Evolutionary conservation across 2,113 vertebrate genomes (phyloP), one percentile per base, ranked within the genome.

Genomic region (Rhinoderma darwinii): DNA sequence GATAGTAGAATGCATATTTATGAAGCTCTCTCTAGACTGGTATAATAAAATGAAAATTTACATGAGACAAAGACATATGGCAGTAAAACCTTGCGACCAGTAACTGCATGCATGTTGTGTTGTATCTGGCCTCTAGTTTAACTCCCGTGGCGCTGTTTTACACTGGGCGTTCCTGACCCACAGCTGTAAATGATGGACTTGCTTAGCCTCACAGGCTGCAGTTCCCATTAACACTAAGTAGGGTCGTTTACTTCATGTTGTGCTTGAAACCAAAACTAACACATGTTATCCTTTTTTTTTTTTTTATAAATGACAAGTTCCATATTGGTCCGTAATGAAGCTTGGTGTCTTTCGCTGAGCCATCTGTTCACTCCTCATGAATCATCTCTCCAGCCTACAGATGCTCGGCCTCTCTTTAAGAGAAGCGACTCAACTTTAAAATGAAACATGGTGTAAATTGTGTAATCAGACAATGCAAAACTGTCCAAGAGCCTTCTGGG

Each of bases 311-410:
- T 87, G 78, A 87, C 78, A 87, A 87, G 85, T 87, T 87, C 77
- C 85, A 87, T 87, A 87, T 87, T 87, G 85, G 85, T 87, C 76
- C 73, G 85, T 87, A 87, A 87, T 82, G 78, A 87, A 87, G 85
- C 85, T 87, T 63, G 85, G 85, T 87, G 85, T 87, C 68, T 87
- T 80, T 87, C 68, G 56, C 50, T 54, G 68, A 74, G 78, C 85
- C 85, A 87, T 87, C 85, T 87, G 85, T 87, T 87, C 85, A 20
- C 66, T 87, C 47, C 85, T 87, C 85, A 82, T 82, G 85, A 87
- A 87, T 87, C 85, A 87, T 87, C 68, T 82, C 85, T 82, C 68
- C 78, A 87, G 85, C 50, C 35, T 32, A 80, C 78, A 87, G 85
- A 87, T 87, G 85, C 85, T 82, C 27, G 85, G 51, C 68, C 85